These are phyloP conservation scores for Cyrtonyx montezumae DNA, from an alignment of 2,113 vertebrate genomes.

Conservation along the genomic window DNA sequence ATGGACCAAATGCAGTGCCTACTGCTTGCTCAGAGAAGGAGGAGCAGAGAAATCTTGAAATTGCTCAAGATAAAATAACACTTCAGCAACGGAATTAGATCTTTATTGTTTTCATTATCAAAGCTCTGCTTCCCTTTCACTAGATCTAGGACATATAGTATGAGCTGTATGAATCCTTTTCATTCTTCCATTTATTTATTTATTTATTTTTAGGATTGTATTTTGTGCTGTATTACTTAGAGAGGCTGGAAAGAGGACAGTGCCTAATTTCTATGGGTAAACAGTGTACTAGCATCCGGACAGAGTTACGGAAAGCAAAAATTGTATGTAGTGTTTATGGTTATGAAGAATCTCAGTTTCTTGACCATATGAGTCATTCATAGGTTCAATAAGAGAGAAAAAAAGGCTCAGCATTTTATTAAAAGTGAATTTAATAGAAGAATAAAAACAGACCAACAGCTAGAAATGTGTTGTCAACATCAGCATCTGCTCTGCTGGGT, in stretches of 20 bases:
- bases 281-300: not conserved
- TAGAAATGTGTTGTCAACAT: not conserved
- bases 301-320: slow-evolving; percentile 1
- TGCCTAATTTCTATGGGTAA: slow-evolving; percentile 22
- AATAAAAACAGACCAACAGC: not conserved
- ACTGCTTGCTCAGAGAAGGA: not conserved
- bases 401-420: not conserved
- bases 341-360: not conserved
- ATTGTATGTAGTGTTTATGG: not conserved
- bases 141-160: not conserved
- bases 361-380: not conserved
- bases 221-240: slow-evolving; percentile 22
- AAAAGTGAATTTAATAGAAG: not conserved
- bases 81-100: not conserved
- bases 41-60: not conserved
- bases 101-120: not conserved
- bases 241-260: slow-evolving; percentile 9
- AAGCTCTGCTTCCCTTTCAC: not conserved
- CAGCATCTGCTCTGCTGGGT: not conserved
- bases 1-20: not conserved
- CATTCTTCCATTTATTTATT: not conserved
- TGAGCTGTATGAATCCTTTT: not conserved
- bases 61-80: not conserved
- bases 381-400: not conserved
- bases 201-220: not conserved